Percentiles rank a stretch among this genome's conserved stretches.
phyloP scores from a whole-genome alignment of 2,113 vertebrate species.

The Oostethus manadensis region DNA sequence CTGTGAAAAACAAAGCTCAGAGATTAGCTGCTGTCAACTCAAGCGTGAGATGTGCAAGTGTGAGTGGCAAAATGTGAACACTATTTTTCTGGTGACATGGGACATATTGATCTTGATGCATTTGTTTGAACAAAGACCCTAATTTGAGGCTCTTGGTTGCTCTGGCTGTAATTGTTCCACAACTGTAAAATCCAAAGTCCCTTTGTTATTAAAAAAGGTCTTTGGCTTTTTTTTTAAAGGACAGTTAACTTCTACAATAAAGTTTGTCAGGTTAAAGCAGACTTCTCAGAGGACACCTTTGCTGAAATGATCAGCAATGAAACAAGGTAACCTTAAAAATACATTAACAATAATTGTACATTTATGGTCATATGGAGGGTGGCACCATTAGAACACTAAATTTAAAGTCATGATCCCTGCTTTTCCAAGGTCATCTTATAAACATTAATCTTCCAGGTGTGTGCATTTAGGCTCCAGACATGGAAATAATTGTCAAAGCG shows the following conservation, averaged over 20 bases:
- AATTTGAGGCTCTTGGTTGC: conserved; percentile 30
- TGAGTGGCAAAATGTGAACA: conserved; percentile 54
- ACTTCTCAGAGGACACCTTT: conserved; percentile 29
- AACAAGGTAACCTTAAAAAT: conserved; percentile 57
- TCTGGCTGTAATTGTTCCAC: conserved; percentile 10
- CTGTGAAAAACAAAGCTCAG: conserved; percentile 63
- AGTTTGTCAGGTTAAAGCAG: conserved; percentile 8
- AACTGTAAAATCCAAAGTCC: conserved; percentile 15
- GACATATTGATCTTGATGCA: conserved; percentile 53
- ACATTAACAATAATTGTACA: conserved; percentile 58
- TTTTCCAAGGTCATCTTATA: conserved; percentile 43
- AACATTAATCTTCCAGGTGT: conserved; percentile 22
- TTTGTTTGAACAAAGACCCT: conserved; percentile 45
- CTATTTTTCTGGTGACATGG: conserved; percentile 47
- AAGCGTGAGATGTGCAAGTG: conserved; percentile 53
- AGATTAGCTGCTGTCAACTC: conserved; percentile 72
- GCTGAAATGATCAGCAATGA: conserved; percentile 43
- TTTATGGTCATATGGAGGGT: conserved; percentile 44
- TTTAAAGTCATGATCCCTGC: conserved; percentile 35
- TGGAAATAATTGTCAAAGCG: conserved; percentile 34
- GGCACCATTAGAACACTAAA: conserved; percentile 44
- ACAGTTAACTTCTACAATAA: background rate
- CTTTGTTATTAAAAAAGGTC: conserved; percentile 18
- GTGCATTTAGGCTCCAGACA: conserved; percentile 4
- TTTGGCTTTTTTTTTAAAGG: conserved; percentile 4